These are phyloP conservation scores for Solenodon paradoxus DNA, from an alignment of 2,113 vertebrate genomes.

Conservation along the genomic window DNA sequence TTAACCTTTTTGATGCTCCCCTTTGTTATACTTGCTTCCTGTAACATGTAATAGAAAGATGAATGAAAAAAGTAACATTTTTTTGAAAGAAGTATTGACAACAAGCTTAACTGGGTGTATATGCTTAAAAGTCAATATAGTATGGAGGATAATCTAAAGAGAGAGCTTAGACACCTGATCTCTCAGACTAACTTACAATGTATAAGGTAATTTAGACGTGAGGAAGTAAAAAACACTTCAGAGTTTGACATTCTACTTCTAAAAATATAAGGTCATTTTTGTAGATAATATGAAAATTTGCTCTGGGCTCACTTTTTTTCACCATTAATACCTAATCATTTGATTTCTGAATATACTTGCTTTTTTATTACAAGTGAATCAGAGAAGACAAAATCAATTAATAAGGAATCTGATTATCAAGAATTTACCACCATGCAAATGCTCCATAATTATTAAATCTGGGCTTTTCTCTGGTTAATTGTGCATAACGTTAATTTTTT, in stretches of 20 bases:
- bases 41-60: neutral
- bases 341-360: neutral
- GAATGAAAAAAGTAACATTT: neutral
- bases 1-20: neutral
- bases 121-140: neutral
- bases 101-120: neutral
- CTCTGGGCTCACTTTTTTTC: neutral
- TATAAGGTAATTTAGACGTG: neutral
- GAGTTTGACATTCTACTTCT: neutral
- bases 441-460: too few relatives aligned
- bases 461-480: too few relatives aligned
- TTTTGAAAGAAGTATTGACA: neutral
- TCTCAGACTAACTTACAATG: neutral
- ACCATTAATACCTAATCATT: neutral
- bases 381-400: neutral
- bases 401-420: neutral
- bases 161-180: neutral
- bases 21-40: neutral
- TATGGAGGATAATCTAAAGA: neutral
- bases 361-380: neutral
- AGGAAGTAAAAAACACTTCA: neutral
- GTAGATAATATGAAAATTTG: neutral
- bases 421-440: too few relatives aligned
- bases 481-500: too few relatives aligned
- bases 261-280: neutral